These are phyloP conservation scores for Ametastegia equiseti DNA, from an alignment of 2,888 invertebrate species.

Conservation along the genomic window DNA sequence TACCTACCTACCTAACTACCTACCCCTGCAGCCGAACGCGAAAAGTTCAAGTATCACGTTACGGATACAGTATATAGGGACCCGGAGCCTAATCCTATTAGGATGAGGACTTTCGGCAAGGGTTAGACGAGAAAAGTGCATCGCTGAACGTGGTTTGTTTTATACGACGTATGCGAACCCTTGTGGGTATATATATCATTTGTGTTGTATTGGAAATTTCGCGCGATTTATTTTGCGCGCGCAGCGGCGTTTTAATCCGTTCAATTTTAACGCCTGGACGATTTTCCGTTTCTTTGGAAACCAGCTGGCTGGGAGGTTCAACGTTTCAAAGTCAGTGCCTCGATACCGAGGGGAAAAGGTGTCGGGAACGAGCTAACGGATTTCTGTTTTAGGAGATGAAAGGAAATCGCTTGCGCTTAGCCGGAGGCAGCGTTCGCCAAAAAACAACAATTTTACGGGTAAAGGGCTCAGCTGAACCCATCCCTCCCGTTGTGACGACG, in stretches of 20 bases:
- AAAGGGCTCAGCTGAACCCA: background rate
- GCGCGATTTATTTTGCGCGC: too few species aligned
- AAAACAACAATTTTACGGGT: constrained; percentile 3
- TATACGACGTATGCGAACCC: too few species aligned
- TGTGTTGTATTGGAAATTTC: too few species aligned
- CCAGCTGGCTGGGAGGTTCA: background rate
- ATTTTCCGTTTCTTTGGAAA: background rate
- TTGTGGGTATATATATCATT: background rate
- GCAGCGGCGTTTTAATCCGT: background rate
- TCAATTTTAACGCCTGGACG: background rate
- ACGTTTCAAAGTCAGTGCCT: background rate
- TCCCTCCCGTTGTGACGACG: background rate
- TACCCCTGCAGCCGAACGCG: constrained; percentile 11
- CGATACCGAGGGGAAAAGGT: background rate
- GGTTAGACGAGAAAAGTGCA: too few species aligned
- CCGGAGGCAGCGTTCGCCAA: background rate
- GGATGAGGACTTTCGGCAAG: background rate
- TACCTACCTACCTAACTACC: too few species aligned
- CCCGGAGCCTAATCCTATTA: constrained; percentile 17
- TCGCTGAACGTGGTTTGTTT: background rate
- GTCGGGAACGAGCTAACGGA: background rate
- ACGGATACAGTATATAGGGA: background rate
- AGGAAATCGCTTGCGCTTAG: constrained; percentile 25
- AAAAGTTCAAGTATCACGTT: constrained; percentile 22
- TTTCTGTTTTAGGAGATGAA: constrained; percentile 26